These are phyloP conservation scores for Podargus strigoides DNA, from an alignment of 2,797 vertebrate genomes.

Conservation along the genomic window DNA sequence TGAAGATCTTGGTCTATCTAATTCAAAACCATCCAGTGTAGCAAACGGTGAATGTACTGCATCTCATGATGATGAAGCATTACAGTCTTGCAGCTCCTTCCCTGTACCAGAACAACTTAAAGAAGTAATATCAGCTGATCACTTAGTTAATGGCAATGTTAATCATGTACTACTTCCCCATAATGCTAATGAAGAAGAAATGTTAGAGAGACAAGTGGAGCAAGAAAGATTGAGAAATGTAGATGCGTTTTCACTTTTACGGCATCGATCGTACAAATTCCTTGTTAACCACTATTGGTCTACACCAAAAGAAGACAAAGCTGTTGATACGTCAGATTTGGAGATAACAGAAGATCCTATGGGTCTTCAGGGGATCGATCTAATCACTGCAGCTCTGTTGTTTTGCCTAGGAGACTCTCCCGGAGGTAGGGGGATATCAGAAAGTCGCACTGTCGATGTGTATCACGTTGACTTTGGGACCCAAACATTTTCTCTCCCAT, in stretches of 20 bases:
- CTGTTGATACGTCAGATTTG: conserved; percentile 95
- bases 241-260: conserved; percentile 84
- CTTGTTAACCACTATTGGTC: conserved; percentile 85
- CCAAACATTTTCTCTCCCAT: conserved; percentile 97
- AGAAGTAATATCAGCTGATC: conserved; percentile 73
- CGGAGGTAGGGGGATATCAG: conserved; percentile 92
- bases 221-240: conserved; percentile 84
- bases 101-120: conserved; percentile 75
- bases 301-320: conserved; percentile 92
- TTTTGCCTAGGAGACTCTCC: conserved; percentile 98
- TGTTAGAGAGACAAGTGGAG: conserved; percentile 84
- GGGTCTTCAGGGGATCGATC: conserved; percentile 96
- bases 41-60: conserved; percentile 65
- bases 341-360: conserved; percentile 93
- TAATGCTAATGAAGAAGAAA: conserved; percentile 79
- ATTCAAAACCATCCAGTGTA: conserved; percentile 65
- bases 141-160: conserved; percentile 82
- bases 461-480: conserved; percentile 95
- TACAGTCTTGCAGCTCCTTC: conserved; percentile 75
- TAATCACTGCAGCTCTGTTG: conserved; percentile 95
- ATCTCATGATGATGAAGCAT: conserved; percentile 64
- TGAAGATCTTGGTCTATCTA: conserved; percentile 62
- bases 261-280: conserved; percentile 80
- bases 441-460: conserved; percentile 91
- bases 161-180: conserved; percentile 79